Base-by-base conservation (phyloP, 2,797 vertebrate species). In the Graptemys geographica region DNA sequence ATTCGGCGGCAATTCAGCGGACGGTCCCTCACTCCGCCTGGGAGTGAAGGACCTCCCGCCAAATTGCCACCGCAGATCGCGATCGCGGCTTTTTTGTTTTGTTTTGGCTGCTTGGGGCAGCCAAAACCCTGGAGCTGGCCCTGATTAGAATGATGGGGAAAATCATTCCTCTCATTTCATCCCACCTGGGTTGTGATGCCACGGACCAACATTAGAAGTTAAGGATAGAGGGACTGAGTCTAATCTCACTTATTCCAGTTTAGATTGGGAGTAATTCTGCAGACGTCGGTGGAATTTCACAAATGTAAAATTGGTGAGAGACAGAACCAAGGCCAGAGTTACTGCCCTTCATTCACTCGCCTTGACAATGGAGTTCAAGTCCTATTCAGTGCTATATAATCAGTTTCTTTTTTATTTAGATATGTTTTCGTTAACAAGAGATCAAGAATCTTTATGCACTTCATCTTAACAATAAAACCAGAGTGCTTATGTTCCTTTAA, bases 161-260 rank as follows among this genome's bases (percentile, higher is more conserved):
- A 28, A 79, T 52, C 33, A 47, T 16, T 90, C 9, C 47, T 4
- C 16, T 21, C 10, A 65, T 78, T 79, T 81, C 7, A 74, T 49
- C 47, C 76, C 23, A 28, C 23, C 31, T 0, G 0, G 31, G 41
- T 23, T 44, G 33, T 49, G 44, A 47, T 78, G 28, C 11, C 6
- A 13, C 9, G 6, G 23, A 7, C 8, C 59, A 81, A 41, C 6
- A n/a, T 0, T 27, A 3, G n/a, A 25, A 90, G 13, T 4, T 57
- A 33, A 33, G 79, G 31, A 5, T 31, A 72, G 56, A 5, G 52
- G 51, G 69, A 2, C 13, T 83, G 44, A 53, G 82, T 16, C 11
- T 49, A 49, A 47, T 86, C 28, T 72, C 41, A 56, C 11, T 47
- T 47, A 47, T 13, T 23, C 65, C n/a, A 23, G 19, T 41, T 37